Conservation (phyloP, 2,888 invertebrate species). For the Euproctis similis region DNA sequence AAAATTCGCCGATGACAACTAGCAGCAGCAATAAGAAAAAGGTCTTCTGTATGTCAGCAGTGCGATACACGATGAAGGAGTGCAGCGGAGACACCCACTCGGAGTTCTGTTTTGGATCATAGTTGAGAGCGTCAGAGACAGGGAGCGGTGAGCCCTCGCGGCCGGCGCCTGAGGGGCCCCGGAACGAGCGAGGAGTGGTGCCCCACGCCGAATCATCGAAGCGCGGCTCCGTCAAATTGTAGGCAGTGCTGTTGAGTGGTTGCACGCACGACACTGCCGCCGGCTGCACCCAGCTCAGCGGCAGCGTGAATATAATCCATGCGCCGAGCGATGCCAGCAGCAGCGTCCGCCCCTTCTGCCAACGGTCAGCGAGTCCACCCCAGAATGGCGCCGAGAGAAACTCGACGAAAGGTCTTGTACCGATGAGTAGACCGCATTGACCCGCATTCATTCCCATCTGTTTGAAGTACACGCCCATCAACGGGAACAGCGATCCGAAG, state of each 20-base stretch:
- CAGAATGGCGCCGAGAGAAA: conserved; percentile 98
- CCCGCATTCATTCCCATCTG: conserved; percentile 99
- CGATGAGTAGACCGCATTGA: conserved; percentile 95
- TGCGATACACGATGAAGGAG: conserved; percentile 93
- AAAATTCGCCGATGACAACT: conserved; percentile 97
- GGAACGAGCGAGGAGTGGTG: conserved; percentile 34
- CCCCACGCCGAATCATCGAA: conserved; percentile 50
- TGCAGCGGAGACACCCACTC: conserved; percentile 93
- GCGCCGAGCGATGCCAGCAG: conserved; percentile 92
- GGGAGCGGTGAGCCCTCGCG: conserved; percentile 80
- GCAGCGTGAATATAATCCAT: conserved; percentile 98
- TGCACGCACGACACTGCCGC: conserved; percentile 91
- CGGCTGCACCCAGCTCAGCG: conserved; percentile 96
- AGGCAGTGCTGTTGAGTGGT: conserved; percentile 71
- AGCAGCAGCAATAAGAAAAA: conserved; percentile 95
- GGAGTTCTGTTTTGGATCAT: conserved; percentile 79
- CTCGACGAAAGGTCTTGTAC: conserved; percentile 97
- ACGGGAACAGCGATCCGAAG: conserved; percentile 97
- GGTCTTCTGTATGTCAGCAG: conserved; percentile 93
- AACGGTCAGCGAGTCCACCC: conserved; percentile 95
- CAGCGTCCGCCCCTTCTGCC: conserved; percentile 90
- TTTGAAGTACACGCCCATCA: conserved; percentile 99
- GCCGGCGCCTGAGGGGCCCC: conserved; percentile 37
- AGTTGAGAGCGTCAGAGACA: conserved; percentile 85
- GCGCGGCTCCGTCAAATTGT: conserved; percentile 78